Base-by-base conservation (phyloP, 1,140 invertebrate genomes). In the Trinorchestia longiramus region DNA sequence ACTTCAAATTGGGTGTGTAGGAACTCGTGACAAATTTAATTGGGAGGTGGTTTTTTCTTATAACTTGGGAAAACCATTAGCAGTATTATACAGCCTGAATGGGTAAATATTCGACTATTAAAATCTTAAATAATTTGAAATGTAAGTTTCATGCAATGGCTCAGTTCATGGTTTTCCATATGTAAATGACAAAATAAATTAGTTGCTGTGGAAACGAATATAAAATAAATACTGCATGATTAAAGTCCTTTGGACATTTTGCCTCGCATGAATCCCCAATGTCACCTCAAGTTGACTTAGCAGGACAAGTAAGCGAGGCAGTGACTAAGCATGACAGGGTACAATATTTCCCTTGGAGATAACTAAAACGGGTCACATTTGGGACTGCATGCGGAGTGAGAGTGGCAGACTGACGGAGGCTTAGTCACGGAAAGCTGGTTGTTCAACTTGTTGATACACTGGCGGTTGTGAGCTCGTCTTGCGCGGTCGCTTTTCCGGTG, bases 281-380 rank as follows among this genome's bases (percentile, higher is more conserved):
- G 62, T 77, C 11, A 11, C 62, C 62, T 77, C 62, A 77, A 77
- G 62, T 36, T 19, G 28, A 3, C 62, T 77, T 11, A 77, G 62
- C 15, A 77, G 62, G 62, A 36, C 62, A 36, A 77, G 62, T 23
- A 28, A 77, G 62, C 6, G 47, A 53, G 47, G 47, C 88, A 28
- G 88, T 90, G 88, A 90, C 88, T 90, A 90, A 90, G 88, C 88
- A 90, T 42, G 88, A 90, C 88, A 90, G 41, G 43, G 88, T 4
- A 41, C 88, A 41, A 90, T 90, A 28, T 90, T 90, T 43, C 88
- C 88, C 43, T 41, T 41, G 43, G 88, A 42, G 88, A 43, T 90
- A 28, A 90, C 88, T 28, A 90, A 90, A 90, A 90, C 88, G 43
- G 88, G 88, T 42, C 41, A 90, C 41, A 42, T 90, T 90, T 90